phyloP scores from a whole-genome alignment of 2,888 invertebrate genomes.

The Chaetogeoica ovagalla region DNA sequence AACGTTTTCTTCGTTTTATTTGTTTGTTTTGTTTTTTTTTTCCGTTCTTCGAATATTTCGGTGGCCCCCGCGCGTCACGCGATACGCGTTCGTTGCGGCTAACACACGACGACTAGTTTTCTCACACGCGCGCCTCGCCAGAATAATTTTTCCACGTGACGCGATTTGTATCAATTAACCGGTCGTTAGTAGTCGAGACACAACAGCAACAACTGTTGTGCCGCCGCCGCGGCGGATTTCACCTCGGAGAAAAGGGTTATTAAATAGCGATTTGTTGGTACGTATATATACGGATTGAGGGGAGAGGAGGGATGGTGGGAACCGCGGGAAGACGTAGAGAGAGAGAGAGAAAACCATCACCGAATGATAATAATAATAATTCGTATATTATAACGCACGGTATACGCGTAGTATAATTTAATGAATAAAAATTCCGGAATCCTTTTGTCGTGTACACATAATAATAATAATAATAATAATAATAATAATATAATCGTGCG shows the following conservation, averaged over 20 bases:
- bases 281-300: too few species aligned
- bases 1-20: background rate
- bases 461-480: slow-evolving; percentile 3
- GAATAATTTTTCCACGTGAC: slow-evolving; percentile 34
- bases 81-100: background rate
- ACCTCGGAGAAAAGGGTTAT: slow-evolving; percentile 33
- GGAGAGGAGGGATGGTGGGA: background rate
- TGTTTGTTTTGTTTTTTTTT: background rate
- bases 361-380: slow-evolving; percentile 28
- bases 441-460: slow-evolving; percentile 41
- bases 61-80: background rate
- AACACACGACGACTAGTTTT: background rate
- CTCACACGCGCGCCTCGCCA: slow-evolving; percentile 1
- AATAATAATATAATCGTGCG: too few species aligned
- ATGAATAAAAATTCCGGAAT: slow-evolving; percentile 50
- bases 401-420: too few species aligned
- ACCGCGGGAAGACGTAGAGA: background rate
- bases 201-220: background rate
- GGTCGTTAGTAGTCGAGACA: slow-evolving; percentile 29
- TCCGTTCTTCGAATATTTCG: background rate
- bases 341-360: background rate
- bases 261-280: slow-evolving; percentile 47
- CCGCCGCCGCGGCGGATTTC: background rate
- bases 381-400: background rate
- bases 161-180: slow-evolving; percentile 53